phyloP scores from a whole-genome alignment of 37 sponge, comb jelly and placozoan genomes.

The Beroe forskalii region DNA sequence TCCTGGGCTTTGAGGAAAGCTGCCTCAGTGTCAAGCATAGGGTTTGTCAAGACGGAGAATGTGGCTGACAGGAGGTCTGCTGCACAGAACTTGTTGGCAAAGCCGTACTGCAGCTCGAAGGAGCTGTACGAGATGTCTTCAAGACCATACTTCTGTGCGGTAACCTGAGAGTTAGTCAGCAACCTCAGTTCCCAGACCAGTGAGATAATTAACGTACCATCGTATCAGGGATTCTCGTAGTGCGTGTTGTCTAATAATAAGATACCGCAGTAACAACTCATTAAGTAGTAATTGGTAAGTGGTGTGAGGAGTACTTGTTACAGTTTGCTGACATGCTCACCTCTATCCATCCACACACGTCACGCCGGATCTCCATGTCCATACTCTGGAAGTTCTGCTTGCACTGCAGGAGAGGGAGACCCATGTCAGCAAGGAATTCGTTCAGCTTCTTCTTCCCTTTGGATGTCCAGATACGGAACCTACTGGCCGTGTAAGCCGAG shows the following conservation, averaged over 20 bases:
- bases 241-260: no score
- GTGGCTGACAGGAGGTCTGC: background rate
- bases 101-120: slow-evolving; percentile 87
- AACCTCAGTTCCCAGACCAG: no score
- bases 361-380: slow-evolving; percentile 80
- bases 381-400: slow-evolving; percentile 92
- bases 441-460: slow-evolving; percentile 88
- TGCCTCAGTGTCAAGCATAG: slow-evolving; percentile 1
- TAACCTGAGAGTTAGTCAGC: no score
- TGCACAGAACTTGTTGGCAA: slow-evolving; percentile 73
- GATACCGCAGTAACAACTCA: no score
- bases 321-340: slow-evolving; percentile 13
- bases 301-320: no score
- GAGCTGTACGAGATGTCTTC: slow-evolving; percentile 85
- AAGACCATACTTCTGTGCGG: slow-evolving; percentile 64
- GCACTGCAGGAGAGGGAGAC: slow-evolving; percentile 79
- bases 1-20: slow-evolving; percentile 31
- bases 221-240: no score
- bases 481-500: slow-evolving; percentile 86
- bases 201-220: no score
- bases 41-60: background rate
- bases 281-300: no score
- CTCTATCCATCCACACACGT: slow-evolving; percentile 74
- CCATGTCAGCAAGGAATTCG: slow-evolving; percentile 96
- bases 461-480: slow-evolving; percentile 88